Evolutionary conservation across 2,888 invertebrate species (phyloP), one percentile per base, ranked within the genome.

Genomic region (Philaethria dido): DNA sequence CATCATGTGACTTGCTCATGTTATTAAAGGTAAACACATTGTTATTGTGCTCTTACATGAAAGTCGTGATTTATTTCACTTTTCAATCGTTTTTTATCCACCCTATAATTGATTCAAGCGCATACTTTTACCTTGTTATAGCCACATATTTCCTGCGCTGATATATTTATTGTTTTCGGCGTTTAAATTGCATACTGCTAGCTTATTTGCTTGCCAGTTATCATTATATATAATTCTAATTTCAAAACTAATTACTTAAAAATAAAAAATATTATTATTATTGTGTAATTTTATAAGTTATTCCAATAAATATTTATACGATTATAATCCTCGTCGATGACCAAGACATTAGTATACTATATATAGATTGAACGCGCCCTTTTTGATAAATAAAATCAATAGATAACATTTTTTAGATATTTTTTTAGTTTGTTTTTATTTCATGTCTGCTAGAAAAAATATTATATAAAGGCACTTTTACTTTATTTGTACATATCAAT

Each of bases 41-140:
- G 71, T 73, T 70, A 68, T 73, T 68, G 45, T 71, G 66, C 69
- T 75, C 68, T 75, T 73, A 74, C 76, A 75, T 74, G 77, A 79
- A 80, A 80, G 76, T 80, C 79, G 74, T 79, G 79, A 74, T 83
- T 79, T 85, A 84, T 84, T 88, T 84, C 77, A 84, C 85, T 88
- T 74, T 77, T 75, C 82, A 85, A 86, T 87, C 81, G 78, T 67
- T 77, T 72, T 80, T 81, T 81, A 72, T 74, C 75, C 78, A 79
- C 78, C 78, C 74, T 80, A 74, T 77, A 81, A 74, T 82, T 82
- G 74, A 68, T 77, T 77, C 76, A 75, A 77, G 74, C 79, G 78
- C 72, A 66, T 74, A 83, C 85, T 88, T 87, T 87, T 87, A 82
- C 83, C 78, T 74, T 78, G 74, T 71, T 76, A 71, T 70, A 57